phyloP scores from a whole-genome alignment of 2,113 vertebrate genomes.

The Clupea harengus region DNA sequence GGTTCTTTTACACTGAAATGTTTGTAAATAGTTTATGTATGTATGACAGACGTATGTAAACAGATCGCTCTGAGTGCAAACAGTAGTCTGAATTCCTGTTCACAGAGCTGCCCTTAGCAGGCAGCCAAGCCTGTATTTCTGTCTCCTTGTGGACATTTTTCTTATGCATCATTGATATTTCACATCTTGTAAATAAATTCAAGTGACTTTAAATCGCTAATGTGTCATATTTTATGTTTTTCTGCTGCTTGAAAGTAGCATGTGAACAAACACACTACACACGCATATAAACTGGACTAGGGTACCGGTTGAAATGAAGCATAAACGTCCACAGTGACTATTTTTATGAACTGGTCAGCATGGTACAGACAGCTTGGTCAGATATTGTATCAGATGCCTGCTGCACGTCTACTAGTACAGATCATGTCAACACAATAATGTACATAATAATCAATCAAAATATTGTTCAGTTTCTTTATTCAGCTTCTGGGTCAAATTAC shows the following conservation, averaged over 20 bases:
- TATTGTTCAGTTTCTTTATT: neutral
- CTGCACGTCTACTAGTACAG: too few relatives aligned
- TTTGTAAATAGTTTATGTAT: neutral
- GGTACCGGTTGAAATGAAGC: neutral
- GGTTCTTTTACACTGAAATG: neutral
- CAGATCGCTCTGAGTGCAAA: neutral
- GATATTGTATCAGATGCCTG: neutral
- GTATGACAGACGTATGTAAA: neutral
- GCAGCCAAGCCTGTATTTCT: neutral
- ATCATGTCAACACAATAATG: neutral
- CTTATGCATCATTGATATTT: neutral
- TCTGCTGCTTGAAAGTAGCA: too few relatives aligned
- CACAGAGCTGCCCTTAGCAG: neutral
- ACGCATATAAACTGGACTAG: neutral
- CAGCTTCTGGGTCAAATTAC: neutral
- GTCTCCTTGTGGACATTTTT: neutral
- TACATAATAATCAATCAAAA: neutral
- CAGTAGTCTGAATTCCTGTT: neutral
- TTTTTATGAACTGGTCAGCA: neutral
- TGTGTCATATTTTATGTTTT: neutral
- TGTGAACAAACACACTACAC: neutral
- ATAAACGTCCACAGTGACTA: neutral
- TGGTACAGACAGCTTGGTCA: neutral
- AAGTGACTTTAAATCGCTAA: neutral
- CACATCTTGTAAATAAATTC: slow-evolving; percentile 9